Evolutionary conservation across 2,797 vertebrate species (phyloP).

Genomic region (Neostethus bicornis): DNA sequence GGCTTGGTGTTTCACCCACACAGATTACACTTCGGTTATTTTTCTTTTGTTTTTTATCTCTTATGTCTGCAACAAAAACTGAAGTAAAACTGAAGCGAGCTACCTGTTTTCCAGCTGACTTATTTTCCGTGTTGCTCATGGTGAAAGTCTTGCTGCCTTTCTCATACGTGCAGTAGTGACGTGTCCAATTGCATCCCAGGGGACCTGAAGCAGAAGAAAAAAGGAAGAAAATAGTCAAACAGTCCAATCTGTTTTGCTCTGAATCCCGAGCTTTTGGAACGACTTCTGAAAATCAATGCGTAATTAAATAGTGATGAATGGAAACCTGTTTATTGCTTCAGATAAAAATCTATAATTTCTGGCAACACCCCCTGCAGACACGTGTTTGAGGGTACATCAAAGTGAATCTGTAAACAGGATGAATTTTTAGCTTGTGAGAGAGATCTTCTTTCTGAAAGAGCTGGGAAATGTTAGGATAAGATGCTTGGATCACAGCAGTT

Average conservation of each 20-base stretch:
- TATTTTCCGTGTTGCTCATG: constrained; percentile 94
- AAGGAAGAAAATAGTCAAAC: constrained; percentile 15
- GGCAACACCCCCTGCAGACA: constrained; percentile 36
- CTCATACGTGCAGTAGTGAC: constrained; percentile 96
- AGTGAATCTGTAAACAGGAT: constrained; percentile 68
- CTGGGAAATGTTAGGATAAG: constrained; percentile 61
- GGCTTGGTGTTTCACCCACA: constrained; percentile 42
- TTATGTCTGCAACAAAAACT: constrained; percentile 13
- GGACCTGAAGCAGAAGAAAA: constrained; percentile 81
- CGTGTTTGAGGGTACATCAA: constrained; percentile 64
- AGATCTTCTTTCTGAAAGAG: constrained; percentile 49
- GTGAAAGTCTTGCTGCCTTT: constrained; percentile 93
- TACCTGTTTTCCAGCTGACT: constrained; percentile 93
- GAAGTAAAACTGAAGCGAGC: constrained; percentile 3
- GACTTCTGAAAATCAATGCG: constrained; percentile 65
- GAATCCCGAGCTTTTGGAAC: constrained; percentile 41
- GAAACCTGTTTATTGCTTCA: constrained; percentile 64
- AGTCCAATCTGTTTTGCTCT: constrained; percentile 34
- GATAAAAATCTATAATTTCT: constrained; percentile 64
- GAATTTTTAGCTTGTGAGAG: constrained; percentile 64
- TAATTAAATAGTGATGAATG: constrained; percentile 63
- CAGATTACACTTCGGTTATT: constrained; percentile 8
- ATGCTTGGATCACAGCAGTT: too few relatives aligned
- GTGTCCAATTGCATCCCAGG: constrained; percentile 93
- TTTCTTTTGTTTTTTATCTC: constrained; percentile 21